These are phyloP conservation scores for Cryptotis parvus DNA, from an alignment of 2,113 vertebrate species.

Conservation along the genomic window DNA sequence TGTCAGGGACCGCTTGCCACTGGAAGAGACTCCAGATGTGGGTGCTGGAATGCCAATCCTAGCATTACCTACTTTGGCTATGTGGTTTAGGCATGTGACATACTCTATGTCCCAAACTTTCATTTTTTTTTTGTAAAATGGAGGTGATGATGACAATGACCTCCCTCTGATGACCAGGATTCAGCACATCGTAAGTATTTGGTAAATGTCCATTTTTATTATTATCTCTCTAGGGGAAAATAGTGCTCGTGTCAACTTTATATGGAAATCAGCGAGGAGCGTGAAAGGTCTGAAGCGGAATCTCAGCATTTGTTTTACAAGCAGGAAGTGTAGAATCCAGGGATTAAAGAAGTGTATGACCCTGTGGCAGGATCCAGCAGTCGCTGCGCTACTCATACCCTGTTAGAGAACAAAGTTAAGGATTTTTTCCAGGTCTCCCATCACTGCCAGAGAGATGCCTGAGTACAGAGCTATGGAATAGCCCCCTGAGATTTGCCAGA, in stretches of 20 bases:
- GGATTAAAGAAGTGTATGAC: fast-evolving
- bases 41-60: fast-evolving
- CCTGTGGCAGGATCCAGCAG: not conserved
- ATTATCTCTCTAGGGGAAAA: not conserved
- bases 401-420: not conserved
- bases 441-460: no score
- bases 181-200: not conserved
- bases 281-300: no score
- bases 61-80: not conserved
- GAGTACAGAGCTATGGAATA: no score
- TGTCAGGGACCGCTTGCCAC: not conserved
- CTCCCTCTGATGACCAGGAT: not conserved
- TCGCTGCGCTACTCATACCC: not conserved
- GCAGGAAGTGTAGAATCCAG: not conserved
- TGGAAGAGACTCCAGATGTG: not conserved
- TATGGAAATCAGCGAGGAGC: not conserved
- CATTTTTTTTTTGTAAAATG: not conserved
- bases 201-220: not conserved
- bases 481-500: no score
- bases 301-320: not conserved
- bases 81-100: no score
- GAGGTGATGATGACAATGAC: not conserved
- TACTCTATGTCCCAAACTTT: not conserved
- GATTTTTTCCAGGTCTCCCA: no score
- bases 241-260: not conserved